Percentiles rank a stretch among this genome's conserved stretches.
phyloP scores from a whole-genome alignment of 2,888 invertebrate genomes.

The Cheilosia vulpina region DNA sequence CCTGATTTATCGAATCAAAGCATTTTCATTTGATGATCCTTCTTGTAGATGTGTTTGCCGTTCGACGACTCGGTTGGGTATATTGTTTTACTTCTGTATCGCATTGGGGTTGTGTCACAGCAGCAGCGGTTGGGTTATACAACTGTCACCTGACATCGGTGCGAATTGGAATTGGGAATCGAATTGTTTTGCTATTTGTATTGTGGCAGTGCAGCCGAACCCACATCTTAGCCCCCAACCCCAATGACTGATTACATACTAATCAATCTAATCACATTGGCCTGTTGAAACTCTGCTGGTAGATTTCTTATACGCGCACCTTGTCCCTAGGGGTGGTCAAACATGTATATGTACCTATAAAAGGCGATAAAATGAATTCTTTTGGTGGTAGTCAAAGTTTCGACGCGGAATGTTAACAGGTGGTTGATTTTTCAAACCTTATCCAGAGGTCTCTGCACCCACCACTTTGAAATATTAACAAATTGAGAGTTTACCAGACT shows the following conservation, averaged over 20 bases:
- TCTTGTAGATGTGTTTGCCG: conserved; percentile 31
- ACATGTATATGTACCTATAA: conserved; percentile 1
- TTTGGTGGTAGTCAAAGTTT: conserved; percentile 23
- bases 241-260: conserved; percentile 53
- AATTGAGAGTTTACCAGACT: not conserved
- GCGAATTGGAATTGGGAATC: conserved; percentile 45
- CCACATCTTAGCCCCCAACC: conserved; percentile 19
- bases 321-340: not conserved
- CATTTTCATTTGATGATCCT: conserved; percentile 54
- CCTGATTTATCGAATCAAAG: conserved; percentile 69
- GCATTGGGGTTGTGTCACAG: conserved; percentile 1
- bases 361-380: conserved; percentile 41
- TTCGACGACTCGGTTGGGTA: not conserved
- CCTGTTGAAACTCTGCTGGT: conserved; percentile 44
- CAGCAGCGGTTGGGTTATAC: conserved; percentile 2
- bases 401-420: not conserved
- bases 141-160: conserved; percentile 56
- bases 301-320: not conserved
- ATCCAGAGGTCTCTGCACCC: not conserved
- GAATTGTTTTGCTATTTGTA: conserved; percentile 44
- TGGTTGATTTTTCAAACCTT: not conserved
- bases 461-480: not conserved
- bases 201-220: not conserved
- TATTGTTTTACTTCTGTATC: conserved; percentile 15
- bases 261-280: conserved; percentile 62